Percentiles rank a stretch among this genome's conserved stretches.
Conservation (phyloP, 2,113 vertebrate genomes). For the Mormoops blainvillei region DNA sequence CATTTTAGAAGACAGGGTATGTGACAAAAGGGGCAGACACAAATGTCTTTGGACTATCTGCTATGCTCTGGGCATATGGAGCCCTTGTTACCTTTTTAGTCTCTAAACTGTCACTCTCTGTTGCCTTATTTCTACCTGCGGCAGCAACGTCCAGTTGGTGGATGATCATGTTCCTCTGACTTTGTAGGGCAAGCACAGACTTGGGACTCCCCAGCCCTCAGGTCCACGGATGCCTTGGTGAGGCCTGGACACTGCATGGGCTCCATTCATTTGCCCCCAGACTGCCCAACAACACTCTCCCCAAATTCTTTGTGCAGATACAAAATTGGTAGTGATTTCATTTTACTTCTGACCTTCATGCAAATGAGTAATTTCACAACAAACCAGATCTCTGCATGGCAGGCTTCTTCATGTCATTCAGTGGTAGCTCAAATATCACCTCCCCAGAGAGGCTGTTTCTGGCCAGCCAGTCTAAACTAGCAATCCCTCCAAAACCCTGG, state of each 20-base stretch:
- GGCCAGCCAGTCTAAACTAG: background rate
- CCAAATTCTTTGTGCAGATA: background rate
- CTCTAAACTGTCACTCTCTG: background rate
- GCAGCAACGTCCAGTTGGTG: background rate
- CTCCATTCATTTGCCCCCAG: background rate
- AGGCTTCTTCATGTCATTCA: background rate
- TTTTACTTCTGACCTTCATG: background rate
- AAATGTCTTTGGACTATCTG: fast-evolving
- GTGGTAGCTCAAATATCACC: background rate
- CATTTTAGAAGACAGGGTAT: background rate
- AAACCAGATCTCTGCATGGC: background rate
- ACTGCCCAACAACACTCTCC: fast-evolving
- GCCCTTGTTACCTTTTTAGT: background rate
- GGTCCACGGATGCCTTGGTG: fast-evolving
- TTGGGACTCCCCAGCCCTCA: no score
- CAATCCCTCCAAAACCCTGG: fast-evolving
- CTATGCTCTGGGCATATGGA: no score
- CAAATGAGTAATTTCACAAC: background rate
- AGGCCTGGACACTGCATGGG: background rate
- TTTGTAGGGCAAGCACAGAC: background rate
- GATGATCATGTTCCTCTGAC: fast-evolving
- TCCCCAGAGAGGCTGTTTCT: background rate
- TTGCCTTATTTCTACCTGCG: no score
- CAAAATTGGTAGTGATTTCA: background rate
- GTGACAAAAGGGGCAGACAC: background rate